phyloP scores from a whole-genome alignment of 2,888 invertebrate genomes.

The Smittia aterrima region DNA sequence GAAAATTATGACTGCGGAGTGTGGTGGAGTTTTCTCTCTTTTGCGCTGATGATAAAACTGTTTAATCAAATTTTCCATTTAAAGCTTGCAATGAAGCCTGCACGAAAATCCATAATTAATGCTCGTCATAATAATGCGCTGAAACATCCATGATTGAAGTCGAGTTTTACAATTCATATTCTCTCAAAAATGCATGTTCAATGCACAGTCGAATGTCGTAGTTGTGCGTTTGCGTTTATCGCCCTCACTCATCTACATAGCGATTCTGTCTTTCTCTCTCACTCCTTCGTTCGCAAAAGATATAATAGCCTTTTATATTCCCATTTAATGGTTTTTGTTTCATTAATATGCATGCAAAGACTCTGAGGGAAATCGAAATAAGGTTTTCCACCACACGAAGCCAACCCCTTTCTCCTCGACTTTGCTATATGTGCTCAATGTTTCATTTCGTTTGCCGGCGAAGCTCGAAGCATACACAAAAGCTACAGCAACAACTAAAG shows the following conservation, averaged over 20 bases:
- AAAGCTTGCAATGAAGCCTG: background rate
- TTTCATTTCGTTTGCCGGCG: background rate
- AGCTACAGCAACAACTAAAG: background rate
- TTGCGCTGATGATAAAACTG: background rate
- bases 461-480: background rate
- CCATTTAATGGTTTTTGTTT: slow-evolving; percentile 27
- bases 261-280: background rate
- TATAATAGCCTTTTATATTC: slow-evolving; percentile 20
- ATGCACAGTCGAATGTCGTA: background rate
- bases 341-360: slow-evolving; percentile 23
- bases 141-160: background rate
- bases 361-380: slow-evolving; percentile 1
- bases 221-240: background rate
- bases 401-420: background rate
- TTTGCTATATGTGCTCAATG: background rate
- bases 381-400: background rate
- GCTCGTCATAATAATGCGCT: background rate
- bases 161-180: background rate
- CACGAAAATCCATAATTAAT: slow-evolving; percentile 3
- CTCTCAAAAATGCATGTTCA: background rate
- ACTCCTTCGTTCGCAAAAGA: background rate
- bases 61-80: background rate
- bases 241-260: background rate
- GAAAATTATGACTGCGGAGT: background rate
- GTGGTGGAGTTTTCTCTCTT: background rate